Conservation (phyloP, 2,888 invertebrate genomes). For the Synergus laeviventris region DNA sequence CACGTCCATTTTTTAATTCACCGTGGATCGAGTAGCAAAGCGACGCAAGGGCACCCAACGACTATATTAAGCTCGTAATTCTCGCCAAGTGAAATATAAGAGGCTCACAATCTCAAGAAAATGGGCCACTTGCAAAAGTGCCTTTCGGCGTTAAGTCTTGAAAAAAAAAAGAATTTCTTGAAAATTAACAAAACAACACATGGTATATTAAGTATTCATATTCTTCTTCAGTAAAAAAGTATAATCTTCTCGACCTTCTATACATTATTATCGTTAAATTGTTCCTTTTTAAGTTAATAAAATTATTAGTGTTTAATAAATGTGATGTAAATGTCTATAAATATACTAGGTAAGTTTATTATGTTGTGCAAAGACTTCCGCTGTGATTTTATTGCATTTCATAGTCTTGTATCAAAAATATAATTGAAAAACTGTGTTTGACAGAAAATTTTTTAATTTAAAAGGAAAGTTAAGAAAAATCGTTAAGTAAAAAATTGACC, state of each 20-base stretch:
- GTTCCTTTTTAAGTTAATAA: too few relatives aligned
- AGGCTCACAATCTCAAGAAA: slow-evolving; percentile 57
- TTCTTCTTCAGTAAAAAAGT: neutral
- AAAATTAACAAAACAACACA: neutral
- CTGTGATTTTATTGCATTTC: too few relatives aligned
- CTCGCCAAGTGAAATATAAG: slow-evolving; percentile 70
- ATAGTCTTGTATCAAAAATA: too few relatives aligned
- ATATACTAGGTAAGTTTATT: too few relatives aligned
- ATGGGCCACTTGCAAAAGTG: slow-evolving; percentile 54
- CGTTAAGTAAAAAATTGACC: too few relatives aligned
- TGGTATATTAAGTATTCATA: neutral
- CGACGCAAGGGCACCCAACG: slow-evolving; percentile 60
- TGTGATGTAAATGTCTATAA: too few relatives aligned
- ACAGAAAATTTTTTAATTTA: too few relatives aligned
- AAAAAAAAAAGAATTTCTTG: neutral
- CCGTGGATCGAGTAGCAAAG: slow-evolving; percentile 62
- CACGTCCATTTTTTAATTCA: slow-evolving; percentile 71
- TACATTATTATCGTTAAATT: too few relatives aligned
- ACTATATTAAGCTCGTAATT: slow-evolving; percentile 71
- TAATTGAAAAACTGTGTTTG: too few relatives aligned
- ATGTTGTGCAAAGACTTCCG: too few relatives aligned
- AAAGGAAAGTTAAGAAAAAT: too few relatives aligned
- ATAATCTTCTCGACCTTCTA: neutral
- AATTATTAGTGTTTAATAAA: too few relatives aligned
- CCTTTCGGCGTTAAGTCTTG: slow-evolving; percentile 51